These are phyloP conservation scores for Leptonema lineaticorne DNA, from an alignment of 1,140 invertebrate genomes.

Conservation along the genomic window DNA sequence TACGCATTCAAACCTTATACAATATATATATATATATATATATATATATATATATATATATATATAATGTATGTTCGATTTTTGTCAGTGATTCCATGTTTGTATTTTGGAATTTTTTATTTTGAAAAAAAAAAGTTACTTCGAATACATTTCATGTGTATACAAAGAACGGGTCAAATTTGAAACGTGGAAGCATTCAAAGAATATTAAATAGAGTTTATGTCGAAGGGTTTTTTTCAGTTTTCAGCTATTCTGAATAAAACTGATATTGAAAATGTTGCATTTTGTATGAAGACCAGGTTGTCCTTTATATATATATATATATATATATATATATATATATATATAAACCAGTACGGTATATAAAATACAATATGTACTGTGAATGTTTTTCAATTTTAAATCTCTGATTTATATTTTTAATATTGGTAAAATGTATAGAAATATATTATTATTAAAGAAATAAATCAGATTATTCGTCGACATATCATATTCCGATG, in stretches of 20 bases:
- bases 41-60: neutral
- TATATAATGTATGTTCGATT: no score
- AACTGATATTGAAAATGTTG: constrained; percentile 11
- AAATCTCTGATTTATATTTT: no score
- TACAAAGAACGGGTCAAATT: constrained; percentile 1
- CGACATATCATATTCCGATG: no score
- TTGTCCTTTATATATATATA: neutral
- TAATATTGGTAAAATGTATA: no score
- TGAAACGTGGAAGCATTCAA: neutral
- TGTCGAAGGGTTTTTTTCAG: neutral
- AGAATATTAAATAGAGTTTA: constrained; percentile 11
- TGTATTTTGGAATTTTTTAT: no score
- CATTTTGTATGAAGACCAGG: neutral
- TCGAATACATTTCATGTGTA: neutral
- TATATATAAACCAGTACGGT: neutral
- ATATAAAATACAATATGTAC: neutral
- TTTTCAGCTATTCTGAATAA: neutral
- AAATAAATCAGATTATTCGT: no score
- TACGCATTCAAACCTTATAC: no score
- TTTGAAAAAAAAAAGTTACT: no score
- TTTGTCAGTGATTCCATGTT: no score
- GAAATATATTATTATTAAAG: no score
- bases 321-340: neutral
- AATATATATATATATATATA: neutral
- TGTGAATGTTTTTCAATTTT: neutral